phyloP scores from a whole-genome alignment of 2,113 vertebrate genomes.

The Petaurus breviceps region DNA sequence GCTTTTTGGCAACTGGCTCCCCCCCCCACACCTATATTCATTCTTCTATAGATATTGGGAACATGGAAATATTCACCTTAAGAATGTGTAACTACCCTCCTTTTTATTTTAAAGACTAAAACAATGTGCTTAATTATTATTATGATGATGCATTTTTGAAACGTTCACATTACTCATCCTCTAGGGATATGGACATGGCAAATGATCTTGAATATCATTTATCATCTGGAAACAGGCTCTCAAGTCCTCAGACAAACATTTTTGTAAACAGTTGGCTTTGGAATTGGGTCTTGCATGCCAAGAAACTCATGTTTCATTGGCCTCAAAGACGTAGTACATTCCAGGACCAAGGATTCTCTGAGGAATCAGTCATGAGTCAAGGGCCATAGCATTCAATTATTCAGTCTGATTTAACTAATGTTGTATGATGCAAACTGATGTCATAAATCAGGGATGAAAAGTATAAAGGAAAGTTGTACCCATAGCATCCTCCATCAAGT shows the following conservation, averaged over 20 bases:
- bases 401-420: slow-evolving; percentile 20
- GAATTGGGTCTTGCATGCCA: slow-evolving; percentile 20
- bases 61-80: slow-evolving; percentile 22
- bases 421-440: slow-evolving; percentile 27
- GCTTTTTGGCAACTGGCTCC: slow-evolving; percentile 59
- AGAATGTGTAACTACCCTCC: slow-evolving; percentile 16
- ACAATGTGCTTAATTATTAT: slow-evolving; percentile 29
- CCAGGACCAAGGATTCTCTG: slow-evolving; percentile 57
- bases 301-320: slow-evolving; percentile 54
- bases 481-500: background rate
- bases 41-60: slow-evolving; percentile 50
- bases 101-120: slow-evolving; percentile 49
- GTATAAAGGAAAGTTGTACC: background rate
- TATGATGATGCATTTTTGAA: slow-evolving; percentile 21
- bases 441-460: slow-evolving; percentile 47
- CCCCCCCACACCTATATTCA: slow-evolving; percentile 57
- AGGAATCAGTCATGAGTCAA: slow-evolving; percentile 57
- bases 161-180: slow-evolving; percentile 39
- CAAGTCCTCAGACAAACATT: slow-evolving; percentile 41
- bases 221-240: slow-evolving; percentile 46
- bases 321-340: slow-evolving; percentile 53
- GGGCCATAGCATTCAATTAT: slow-evolving; percentile 28
- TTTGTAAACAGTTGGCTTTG: slow-evolving; percentile 63
- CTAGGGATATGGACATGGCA: slow-evolving; percentile 24
- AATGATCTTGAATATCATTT: slow-evolving; percentile 57